phyloP scores from a whole-genome alignment of 37 sponge, comb jelly and placozoan genomes.

The Hexactinellida sp. region DNA sequence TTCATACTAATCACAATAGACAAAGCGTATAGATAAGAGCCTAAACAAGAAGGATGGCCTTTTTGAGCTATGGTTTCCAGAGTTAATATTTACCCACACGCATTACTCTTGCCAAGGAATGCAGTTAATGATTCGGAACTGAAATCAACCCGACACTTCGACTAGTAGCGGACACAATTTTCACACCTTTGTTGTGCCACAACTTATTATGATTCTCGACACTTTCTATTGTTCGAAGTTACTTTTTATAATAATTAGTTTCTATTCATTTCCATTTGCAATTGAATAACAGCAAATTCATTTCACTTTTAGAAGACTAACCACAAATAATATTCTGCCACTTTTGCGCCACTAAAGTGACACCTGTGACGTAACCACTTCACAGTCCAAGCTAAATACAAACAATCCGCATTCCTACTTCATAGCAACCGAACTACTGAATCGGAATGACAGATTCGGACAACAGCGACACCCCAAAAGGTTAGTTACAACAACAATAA shows the following conservation, averaged over 20 bases:
- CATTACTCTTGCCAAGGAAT: neutral
- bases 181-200: no score
- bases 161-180: neutral
- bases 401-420: neutral
- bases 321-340: no score
- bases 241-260: neutral
- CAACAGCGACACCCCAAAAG: neutral
- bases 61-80: neutral
- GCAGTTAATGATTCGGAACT: neutral
- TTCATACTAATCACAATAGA: neutral
- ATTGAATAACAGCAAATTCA: no score
- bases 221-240: neutral
- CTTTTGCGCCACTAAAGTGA: no score
- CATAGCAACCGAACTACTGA: neutral
- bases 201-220: neutral
- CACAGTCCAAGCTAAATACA: no score
- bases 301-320: no score
- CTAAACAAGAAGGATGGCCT: neutral
- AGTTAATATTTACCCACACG: conserved; percentile 17
- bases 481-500: no score
- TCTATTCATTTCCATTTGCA: neutral
- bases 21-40: neutral
- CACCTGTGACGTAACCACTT: no score
- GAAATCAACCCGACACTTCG: neutral
- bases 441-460: conserved; percentile 8